Conservation (phyloP, 2,888 invertebrate genomes). For the Perithous albicinctus region DNA sequence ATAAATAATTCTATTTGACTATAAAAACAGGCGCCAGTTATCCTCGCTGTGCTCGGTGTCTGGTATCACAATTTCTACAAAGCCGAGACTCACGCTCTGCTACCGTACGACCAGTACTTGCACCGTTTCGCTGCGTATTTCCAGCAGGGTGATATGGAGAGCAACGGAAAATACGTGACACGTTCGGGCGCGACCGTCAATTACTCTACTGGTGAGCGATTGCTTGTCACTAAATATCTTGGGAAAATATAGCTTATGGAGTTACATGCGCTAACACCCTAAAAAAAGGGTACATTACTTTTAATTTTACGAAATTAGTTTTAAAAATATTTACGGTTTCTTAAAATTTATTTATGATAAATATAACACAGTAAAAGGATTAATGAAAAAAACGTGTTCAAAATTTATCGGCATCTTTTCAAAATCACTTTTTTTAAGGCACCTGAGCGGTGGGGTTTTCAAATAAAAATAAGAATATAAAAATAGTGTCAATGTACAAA, state of each 20-base stretch:
- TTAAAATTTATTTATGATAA: no score
- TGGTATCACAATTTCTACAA: slow-evolving; percentile 98
- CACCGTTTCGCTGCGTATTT: slow-evolving; percentile 99
- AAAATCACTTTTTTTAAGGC: no score
- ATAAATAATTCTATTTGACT: not conserved
- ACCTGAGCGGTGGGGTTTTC: no score
- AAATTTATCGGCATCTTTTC: no score
- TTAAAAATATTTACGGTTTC: no score
- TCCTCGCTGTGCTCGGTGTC: slow-evolving; percentile 95
- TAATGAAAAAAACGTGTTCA: no score
- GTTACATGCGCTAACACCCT: no score
- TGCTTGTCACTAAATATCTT: not conserved
- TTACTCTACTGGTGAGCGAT: slow-evolving; percentile 85
- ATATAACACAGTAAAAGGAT: no score
- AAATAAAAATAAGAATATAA: no score
- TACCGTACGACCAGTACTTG: slow-evolving; percentile 99
- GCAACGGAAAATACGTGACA: slow-evolving; percentile 98
- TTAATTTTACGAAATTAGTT: no score
- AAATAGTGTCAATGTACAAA: no score
- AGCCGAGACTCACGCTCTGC: slow-evolving; percentile 97
- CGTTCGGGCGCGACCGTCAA: slow-evolving; percentile 88
- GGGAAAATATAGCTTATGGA: not conserved
- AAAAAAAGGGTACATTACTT: no score
- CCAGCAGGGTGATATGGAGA: slow-evolving; percentile 99
- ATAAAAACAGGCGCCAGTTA: slow-evolving; percentile 93